Evolutionary conservation across 2,888 invertebrate genomes (phyloP).

Genomic region (Apocheima hispidaria): DNA sequence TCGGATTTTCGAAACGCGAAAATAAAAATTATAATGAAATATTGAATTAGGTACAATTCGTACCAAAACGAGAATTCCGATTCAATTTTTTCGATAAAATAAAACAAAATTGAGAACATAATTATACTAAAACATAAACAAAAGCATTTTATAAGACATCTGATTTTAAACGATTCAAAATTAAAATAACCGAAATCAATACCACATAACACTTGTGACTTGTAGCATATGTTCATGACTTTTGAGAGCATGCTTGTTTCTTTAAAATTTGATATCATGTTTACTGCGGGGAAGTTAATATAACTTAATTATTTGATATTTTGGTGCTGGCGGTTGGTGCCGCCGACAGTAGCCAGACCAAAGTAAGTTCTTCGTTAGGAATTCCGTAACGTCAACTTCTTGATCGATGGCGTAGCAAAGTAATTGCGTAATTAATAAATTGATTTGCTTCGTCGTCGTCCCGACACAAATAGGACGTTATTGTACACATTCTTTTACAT

Average conservation of each 20-base stretch:
- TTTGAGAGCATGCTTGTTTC: not conserved
- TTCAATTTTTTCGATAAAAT: not conserved
- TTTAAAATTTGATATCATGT: not conserved
- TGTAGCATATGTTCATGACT: not conserved
- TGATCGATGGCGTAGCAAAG: no score
- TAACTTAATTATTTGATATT: no score
- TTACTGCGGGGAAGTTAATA: no score
- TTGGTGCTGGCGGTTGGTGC: no score
- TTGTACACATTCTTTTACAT: no score
- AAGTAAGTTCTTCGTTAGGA: no score
- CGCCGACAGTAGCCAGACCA: no score
- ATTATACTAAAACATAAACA: not conserved
- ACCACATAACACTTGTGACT: not conserved
- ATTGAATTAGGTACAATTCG: not conserved
- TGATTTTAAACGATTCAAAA: not conserved
- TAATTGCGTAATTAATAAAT: no score
- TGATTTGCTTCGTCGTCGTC: no score
- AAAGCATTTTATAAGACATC: not conserved
- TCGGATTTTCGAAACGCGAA: not conserved
- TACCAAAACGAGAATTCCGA: not conserved
- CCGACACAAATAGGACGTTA: no score
- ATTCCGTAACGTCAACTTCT: no score
- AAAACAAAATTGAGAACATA: not conserved
- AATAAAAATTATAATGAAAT: not conserved
- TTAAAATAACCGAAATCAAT: not conserved